These are phyloP conservation scores for Tricholaema leucomelas DNA, from an alignment of 2,113 vertebrate species.

Conservation along the genomic window DNA sequence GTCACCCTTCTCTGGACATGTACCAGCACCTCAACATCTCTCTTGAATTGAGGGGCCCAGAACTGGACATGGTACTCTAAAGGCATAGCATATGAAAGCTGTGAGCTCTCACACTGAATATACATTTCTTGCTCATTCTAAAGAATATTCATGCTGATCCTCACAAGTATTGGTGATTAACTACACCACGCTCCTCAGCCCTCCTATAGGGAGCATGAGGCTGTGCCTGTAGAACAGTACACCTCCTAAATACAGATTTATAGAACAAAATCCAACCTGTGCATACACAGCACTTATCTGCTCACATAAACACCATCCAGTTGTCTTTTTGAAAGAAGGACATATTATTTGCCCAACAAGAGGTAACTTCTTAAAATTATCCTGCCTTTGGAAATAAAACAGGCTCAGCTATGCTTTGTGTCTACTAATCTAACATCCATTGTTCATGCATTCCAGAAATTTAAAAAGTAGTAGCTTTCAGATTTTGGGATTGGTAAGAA, in stretches of 20 bases:
- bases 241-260: conserved; percentile 15
- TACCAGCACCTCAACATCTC: too few species aligned
- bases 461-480: background rate
- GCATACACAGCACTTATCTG: background rate
- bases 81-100: background rate
- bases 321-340: background rate
- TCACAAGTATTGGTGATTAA: conserved; percentile 19
- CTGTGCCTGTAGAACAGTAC: background rate
- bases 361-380: background rate
- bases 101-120: background rate
- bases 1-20: too few species aligned
- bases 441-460: background rate
- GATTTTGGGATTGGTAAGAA: background rate
- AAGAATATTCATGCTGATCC: conserved; percentile 10
- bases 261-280: background rate
- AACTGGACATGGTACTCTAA: too few species aligned
- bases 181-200: background rate
- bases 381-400: background rate
- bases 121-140: background rate
- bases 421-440: background rate
- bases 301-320: background rate
- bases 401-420: background rate
- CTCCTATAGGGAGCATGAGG: background rate
- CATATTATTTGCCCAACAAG: background rate
- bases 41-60: too few species aligned